phyloP scores from a whole-genome alignment of 2,113 vertebrate species.

The Pitta sordida region DNA sequence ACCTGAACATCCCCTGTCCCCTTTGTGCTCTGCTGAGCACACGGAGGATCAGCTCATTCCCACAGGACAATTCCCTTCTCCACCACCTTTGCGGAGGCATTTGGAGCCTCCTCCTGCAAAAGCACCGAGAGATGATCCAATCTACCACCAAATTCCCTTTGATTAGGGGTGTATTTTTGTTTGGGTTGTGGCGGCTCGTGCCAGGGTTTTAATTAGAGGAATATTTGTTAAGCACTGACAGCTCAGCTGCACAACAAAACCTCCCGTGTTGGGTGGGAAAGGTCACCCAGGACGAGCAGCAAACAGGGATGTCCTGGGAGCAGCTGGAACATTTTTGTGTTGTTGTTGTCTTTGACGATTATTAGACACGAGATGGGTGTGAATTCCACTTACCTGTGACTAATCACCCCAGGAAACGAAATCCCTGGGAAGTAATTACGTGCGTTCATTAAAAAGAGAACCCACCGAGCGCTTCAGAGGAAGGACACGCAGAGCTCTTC shows the following conservation, averaged over 20 bases:
- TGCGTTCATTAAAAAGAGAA: neutral
- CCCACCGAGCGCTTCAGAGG: neutral
- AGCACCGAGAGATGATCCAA: too few species aligned
- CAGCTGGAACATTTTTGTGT: neutral
- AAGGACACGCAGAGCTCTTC: neutral
- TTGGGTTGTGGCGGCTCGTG: fast-evolving
- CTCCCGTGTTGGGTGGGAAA: neutral
- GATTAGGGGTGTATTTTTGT: neutral
- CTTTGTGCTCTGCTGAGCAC: neutral
- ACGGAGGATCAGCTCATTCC: neutral
- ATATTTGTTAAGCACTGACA: neutral
- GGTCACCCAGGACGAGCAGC: neutral
- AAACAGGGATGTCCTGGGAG: neutral
- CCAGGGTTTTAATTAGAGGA: neutral
- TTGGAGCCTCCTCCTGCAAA: neutral
- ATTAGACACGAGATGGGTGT: neutral
- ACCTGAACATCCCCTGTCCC: neutral
- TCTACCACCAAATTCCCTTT: too few species aligned
- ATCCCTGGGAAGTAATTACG: neutral
- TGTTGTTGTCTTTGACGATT: neutral
- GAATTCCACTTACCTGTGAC: neutral
- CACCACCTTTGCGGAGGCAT: neutral
- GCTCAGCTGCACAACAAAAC: neutral
- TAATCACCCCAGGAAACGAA: neutral
- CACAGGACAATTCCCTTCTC: neutral